phyloP scores from a whole-genome alignment of 2,888 invertebrate genomes.

The Stratiomys singularior region DNA sequence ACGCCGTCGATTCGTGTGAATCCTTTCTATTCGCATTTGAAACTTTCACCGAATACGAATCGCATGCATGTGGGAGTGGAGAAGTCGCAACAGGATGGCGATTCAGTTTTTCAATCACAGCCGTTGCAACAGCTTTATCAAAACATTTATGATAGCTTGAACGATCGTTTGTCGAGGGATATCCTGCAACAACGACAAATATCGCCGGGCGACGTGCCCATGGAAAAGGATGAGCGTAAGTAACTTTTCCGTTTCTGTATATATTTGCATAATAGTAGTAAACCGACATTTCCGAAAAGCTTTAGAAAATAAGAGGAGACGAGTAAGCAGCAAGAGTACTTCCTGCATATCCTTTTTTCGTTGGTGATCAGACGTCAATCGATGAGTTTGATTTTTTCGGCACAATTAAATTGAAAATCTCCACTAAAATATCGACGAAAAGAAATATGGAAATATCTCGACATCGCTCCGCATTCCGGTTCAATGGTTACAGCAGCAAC shows the following conservation, averaged over 20 bases:
- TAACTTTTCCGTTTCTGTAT: neutral
- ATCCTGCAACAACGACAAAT: conserved; percentile 2
- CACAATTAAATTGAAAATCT: no score
- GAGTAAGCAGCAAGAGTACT: neutral
- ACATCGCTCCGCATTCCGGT: neutral
- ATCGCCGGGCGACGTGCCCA: neutral
- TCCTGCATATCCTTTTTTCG: no score
- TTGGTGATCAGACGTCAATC: no score
- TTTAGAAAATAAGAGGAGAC: no score
- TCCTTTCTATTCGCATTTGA: conserved; percentile 36
- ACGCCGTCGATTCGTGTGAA: conserved; percentile 27
- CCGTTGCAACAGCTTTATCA: conserved; percentile 54
- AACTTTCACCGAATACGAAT: conserved; percentile 8
- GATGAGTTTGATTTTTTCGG: no score
- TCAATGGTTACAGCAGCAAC: neutral
- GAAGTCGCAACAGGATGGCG: conserved; percentile 50
- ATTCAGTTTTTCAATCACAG: conserved; percentile 52
- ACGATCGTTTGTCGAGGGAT: conserved; percentile 37
- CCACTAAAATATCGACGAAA: no score
- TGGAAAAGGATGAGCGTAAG: conserved; percentile 35
- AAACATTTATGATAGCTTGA: conserved; percentile 57
- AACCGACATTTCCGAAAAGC: no score
- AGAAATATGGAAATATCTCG: no score
- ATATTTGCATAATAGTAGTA: no score
- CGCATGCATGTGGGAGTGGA: neutral